Conservation (phyloP, 2,797 vertebrate species). For the Xenops minutus region DNA sequence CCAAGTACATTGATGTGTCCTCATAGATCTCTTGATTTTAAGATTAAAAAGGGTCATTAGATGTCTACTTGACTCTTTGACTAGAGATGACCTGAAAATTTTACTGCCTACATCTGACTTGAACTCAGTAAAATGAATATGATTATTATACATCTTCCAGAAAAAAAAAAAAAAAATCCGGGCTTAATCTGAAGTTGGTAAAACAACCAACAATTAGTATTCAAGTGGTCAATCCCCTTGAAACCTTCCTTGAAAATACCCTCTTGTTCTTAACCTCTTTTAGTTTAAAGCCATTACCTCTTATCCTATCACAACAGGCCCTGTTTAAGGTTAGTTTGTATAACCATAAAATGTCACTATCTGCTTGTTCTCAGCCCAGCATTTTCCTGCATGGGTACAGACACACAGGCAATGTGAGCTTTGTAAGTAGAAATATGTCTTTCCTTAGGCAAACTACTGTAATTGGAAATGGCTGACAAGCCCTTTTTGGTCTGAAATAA, state of each 20-base stretch:
- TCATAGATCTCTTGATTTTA: not conserved
- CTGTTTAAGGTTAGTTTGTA: not conserved
- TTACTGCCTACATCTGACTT: not conserved
- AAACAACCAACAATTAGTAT: not conserved
- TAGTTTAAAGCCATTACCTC: not conserved
- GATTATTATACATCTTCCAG: not conserved
- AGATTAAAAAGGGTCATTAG: not conserved
- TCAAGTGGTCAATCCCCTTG: not conserved
- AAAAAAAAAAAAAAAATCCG: not conserved
- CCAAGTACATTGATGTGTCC: not conserved
- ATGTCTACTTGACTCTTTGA: not conserved
- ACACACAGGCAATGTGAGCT: accelerated
- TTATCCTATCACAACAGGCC: not conserved
- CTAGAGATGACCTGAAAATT: not conserved
- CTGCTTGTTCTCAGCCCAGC: not conserved
- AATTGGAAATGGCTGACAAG: constrained; percentile 8
- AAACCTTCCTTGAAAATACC: not conserved
- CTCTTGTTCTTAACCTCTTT: not conserved
- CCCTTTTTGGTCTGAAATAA: not conserved
- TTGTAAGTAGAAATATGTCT: not conserved
- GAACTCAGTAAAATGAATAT: not conserved
- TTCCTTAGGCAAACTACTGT: not conserved
- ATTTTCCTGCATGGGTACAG: not conserved
- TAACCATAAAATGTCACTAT: no score
- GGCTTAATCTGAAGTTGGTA: not conserved